A percentile compares a stretch with the other conserved stretches of the same genome.
Conservation (phyloP, 2,797 vertebrate species). For the Xiphophorus birchmanni region DNA sequence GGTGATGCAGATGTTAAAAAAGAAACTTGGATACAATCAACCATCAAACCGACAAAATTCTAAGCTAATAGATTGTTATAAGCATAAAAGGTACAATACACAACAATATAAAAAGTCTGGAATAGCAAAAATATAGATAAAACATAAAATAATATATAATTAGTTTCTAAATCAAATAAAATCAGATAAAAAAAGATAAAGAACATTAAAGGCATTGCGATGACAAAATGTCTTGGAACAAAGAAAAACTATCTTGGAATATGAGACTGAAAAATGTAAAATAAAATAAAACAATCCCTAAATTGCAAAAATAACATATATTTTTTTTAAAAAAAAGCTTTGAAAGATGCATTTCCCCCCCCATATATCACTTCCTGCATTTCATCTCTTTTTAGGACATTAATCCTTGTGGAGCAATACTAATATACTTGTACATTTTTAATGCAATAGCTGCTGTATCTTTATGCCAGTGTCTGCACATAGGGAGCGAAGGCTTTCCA, state of each 20-base stretch:
- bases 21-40: neutral
- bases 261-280: neutral
- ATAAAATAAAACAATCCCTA: neutral
- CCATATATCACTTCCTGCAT: neutral
- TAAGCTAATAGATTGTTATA: neutral
- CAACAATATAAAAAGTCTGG: neutral
- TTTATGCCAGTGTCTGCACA: slow-evolving; percentile 38
- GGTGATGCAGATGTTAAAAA: neutral
- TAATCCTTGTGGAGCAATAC: neutral
- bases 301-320: neutral
- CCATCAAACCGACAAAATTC: neutral
- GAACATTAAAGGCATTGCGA: neutral
- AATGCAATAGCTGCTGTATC: slow-evolving; percentile 17
- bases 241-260: neutral
- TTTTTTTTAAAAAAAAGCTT: neutral
- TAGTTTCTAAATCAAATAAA: neutral
- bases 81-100: neutral
- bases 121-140: neutral
- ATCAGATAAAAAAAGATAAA: neutral
- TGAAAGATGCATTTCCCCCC: neutral
- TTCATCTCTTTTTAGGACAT: neutral
- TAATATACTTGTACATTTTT: neutral
- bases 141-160: neutral
- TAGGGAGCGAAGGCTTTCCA: slow-evolving; percentile 30
- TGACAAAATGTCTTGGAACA: neutral